Percentiles rank a stretch among this genome's conserved stretches.
phyloP scores from a whole-genome alignment of 1,140 invertebrate genomes.

The Hyles euphorbiae region DNA sequence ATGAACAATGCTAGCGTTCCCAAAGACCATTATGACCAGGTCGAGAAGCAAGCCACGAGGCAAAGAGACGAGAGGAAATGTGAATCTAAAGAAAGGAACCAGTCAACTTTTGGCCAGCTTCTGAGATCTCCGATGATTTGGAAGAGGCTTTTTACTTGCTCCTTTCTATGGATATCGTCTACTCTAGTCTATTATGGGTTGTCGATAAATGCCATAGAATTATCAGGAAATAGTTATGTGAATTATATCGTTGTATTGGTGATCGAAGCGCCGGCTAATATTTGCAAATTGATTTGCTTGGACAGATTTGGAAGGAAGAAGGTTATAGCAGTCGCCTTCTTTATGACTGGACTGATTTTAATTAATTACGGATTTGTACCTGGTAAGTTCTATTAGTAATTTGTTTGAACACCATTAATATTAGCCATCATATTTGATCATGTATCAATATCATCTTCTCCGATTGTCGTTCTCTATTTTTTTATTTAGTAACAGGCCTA shows the following conservation, averaged over 20 bases:
- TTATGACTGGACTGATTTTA: slow-evolving; percentile 76
- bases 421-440: no score
- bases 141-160: slow-evolving; percentile 80
- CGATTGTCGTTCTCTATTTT: background rate
- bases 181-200: slow-evolving; percentile 88
- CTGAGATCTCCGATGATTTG: slow-evolving; percentile 77
- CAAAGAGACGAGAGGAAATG: slow-evolving; percentile 59
- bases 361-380: slow-evolving; percentile 63
- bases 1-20: slow-evolving; percentile 80
- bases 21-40: slow-evolving; percentile 71
- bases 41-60: slow-evolving; percentile 59
- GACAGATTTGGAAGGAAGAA: slow-evolving; percentile 79
- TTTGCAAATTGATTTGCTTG: slow-evolving; percentile 79
- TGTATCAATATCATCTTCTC: background rate
- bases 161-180: slow-evolving; percentile 82
- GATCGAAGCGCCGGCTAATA: slow-evolving; percentile 78
- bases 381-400: slow-evolving; percentile 37
- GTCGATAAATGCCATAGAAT: slow-evolving; percentile 81
- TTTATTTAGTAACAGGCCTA: background rate
- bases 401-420: background rate
- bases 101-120: slow-evolving; percentile 74
- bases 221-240: slow-evolving; percentile 79
- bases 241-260: slow-evolving; percentile 77
- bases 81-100: slow-evolving; percentile 43
- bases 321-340: slow-evolving; percentile 77